A percentile compares a stretch with the other conserved stretches of the same genome.
Evolutionary conservation across 2,113 vertebrate genomes (phyloP).

Genomic region (Chaenogobius annularis): DNA sequence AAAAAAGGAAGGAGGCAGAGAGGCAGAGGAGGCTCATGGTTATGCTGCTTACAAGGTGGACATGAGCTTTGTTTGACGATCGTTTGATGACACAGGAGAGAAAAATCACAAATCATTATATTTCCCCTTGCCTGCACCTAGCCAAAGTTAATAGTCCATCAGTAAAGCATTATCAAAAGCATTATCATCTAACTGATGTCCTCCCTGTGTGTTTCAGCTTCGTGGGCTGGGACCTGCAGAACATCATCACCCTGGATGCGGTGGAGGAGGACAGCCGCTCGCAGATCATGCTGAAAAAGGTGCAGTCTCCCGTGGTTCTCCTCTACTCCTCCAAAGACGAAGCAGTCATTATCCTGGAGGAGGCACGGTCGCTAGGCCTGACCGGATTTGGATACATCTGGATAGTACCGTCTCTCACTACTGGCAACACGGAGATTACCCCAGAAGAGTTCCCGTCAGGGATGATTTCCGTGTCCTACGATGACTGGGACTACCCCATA

Average conservation of each 20-base stretch:
- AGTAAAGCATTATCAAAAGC: not conserved
- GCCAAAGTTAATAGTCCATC: not conserved
- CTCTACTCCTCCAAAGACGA: slow-evolving; percentile 97
- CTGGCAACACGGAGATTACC: slow-evolving; percentile 88
- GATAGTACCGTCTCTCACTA: slow-evolving; percentile 93
- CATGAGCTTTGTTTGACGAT: not conserved
- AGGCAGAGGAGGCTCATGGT: not conserved
- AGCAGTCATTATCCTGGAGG: slow-evolving; percentile 89
- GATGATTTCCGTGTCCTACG: slow-evolving; percentile 93
- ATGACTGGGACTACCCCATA: slow-evolving; percentile 96
- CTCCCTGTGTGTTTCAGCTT: slow-evolving; percentile 73
- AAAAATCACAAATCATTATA: not conserved
- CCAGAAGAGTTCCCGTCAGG: slow-evolving; percentile 91
- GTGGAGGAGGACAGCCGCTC: slow-evolving; percentile 89
- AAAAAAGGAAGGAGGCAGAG: no score
- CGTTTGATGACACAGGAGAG: not conserved
- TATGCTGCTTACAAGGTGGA: not conserved
- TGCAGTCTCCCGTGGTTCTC: slow-evolving; percentile 93
- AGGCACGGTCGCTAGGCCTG: slow-evolving; percentile 92
- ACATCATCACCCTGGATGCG: slow-evolving; percentile 87
- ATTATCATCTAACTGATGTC: not conserved
- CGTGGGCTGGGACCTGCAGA: slow-evolving; percentile 98
- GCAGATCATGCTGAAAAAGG: slow-evolving; percentile 95
- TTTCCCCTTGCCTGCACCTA: not conserved
- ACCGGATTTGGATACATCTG: slow-evolving; percentile 97